These are phyloP conservation scores for Trichonephila clavipes DNA, from an alignment of 1,140 invertebrate genomes.

Conservation along the genomic window DNA sequence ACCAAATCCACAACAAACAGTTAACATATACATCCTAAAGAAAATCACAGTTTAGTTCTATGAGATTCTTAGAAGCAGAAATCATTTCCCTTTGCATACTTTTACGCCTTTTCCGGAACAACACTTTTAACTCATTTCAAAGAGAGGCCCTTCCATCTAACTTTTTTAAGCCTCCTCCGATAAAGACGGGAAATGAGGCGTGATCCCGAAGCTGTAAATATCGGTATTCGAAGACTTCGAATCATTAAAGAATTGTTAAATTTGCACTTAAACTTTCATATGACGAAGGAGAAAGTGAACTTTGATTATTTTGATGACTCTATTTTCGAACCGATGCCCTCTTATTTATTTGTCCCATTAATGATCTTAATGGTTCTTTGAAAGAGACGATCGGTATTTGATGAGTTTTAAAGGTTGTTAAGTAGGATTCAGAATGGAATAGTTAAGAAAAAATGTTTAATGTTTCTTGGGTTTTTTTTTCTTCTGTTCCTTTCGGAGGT, in stretches of 20 bases:
- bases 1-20: not conserved
- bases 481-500: not conserved
- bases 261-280: constrained; percentile 42
- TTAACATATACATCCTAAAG: not conserved
- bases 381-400: constrained; percentile 1
- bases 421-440: not conserved
- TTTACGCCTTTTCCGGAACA: not conserved
- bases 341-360: constrained; percentile 42
- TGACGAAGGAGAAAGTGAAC: constrained; percentile 5
- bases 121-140: not conserved
- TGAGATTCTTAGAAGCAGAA: not conserved
- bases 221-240: not conserved
- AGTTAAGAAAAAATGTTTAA: constrained; percentile 2
- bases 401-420: constrained; percentile 31
- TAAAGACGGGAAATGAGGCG: constrained; percentile 53
- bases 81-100: not conserved
- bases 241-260: constrained; percentile 47
- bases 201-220: constrained; percentile 40
- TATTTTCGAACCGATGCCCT: constrained; percentile 38
- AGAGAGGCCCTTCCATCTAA: not conserved
- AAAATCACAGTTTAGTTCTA: too few relatives aligned
- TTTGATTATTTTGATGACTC: constrained; percentile 59
- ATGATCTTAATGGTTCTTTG: constrained; percentile 42
- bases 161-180: not conserved
- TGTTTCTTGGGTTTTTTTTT: not conserved